phyloP scores from a whole-genome alignment of 2,888 invertebrate genomes.

The Saturnia pavonia region DNA sequence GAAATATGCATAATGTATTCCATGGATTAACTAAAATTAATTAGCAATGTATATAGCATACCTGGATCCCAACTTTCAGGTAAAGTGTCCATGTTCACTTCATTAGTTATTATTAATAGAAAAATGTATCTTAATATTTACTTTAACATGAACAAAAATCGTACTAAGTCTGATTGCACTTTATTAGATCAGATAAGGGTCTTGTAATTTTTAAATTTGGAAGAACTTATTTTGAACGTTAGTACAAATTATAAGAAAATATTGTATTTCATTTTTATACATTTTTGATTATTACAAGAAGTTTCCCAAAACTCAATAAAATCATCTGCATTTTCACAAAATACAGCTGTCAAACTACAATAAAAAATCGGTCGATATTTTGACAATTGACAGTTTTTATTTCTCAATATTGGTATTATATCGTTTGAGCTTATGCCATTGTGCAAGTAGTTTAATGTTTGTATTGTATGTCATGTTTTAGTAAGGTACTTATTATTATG shows the following conservation, averaged over 20 bases:
- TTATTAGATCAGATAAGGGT: background rate
- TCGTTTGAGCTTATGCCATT: background rate
- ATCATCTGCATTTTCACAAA: background rate
- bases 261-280: background rate
- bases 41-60: slow-evolving; percentile 33
- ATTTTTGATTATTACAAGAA: background rate
- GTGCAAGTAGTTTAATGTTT: background rate
- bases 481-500: too few relatives aligned
- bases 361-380: slow-evolving; percentile 9
- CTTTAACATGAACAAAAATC: background rate
- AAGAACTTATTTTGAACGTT: background rate
- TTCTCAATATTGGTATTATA: background rate
- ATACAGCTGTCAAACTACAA: slow-evolving; percentile 6
- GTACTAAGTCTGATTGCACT: background rate
- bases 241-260: background rate
- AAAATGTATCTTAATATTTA: slow-evolving; percentile 15
- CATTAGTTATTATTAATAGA: slow-evolving; percentile 28
- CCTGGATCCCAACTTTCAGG: slow-evolving; percentile 74
- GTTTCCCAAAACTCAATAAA: background rate
- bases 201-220: background rate
- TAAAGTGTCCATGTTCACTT: slow-evolving; percentile 60
- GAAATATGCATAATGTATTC: background rate
- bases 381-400: slow-evolving; percentile 9
- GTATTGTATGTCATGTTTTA: too few relatives aligned
- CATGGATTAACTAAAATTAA: background rate